Evolutionary conservation across 1,140 invertebrate genomes (phyloP).

Genomic region (Spodoptera frugiperda): DNA sequence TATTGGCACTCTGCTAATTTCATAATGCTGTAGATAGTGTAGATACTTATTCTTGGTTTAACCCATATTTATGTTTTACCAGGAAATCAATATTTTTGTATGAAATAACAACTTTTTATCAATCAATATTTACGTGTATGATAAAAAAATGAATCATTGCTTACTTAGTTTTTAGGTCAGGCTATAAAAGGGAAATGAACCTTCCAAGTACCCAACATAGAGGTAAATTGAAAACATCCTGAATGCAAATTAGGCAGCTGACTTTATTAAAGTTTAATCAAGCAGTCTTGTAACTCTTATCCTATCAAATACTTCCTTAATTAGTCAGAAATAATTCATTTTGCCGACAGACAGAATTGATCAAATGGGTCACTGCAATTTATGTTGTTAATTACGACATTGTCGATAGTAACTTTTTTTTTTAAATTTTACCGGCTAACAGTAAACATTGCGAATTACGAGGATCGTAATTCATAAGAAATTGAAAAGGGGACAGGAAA

Average conservation of each 20-base stretch:
- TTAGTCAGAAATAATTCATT: constrained; percentile 11
- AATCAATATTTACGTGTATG: not conserved
- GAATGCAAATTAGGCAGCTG: not conserved
- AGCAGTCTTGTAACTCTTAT: not conserved
- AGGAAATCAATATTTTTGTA: constrained; percentile 1
- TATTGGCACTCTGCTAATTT: too few relatives aligned
- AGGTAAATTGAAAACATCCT: not conserved
- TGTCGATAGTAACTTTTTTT: too few relatives aligned
- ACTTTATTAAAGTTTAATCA: not conserved
- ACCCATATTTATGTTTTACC: not conserved
- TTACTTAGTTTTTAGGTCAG: not conserved
- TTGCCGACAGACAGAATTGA: constrained; percentile 3
- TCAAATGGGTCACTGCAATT: not conserved
- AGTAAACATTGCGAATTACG: too few relatives aligned
- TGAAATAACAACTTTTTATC: not conserved
- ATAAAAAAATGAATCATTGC: constrained; percentile 9
- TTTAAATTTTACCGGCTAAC: too few relatives aligned
- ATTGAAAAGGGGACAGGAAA: too few relatives aligned
- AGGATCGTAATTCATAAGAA: too few relatives aligned
- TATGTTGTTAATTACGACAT: not conserved
- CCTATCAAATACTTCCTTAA: constrained; percentile 4
- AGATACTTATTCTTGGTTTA: not conserved
- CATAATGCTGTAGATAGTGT: not conserved
- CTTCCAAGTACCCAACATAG: not conserved
- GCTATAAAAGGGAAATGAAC: not conserved